These are phyloP conservation scores for Dendrolimus houi DNA, from an alignment of 2,888 invertebrate genomes.

Conservation along the genomic window DNA sequence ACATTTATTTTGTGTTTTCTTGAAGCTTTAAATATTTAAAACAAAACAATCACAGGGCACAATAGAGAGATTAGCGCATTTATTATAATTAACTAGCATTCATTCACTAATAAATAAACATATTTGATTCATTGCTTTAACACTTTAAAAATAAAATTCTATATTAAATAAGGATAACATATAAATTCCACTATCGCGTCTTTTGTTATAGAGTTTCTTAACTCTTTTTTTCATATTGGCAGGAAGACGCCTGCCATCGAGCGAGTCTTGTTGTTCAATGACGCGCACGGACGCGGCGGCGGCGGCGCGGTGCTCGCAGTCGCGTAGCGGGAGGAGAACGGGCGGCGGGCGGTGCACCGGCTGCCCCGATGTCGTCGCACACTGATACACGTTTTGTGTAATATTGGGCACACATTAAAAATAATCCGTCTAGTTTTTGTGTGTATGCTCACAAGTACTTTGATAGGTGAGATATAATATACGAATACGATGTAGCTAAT, in stretches of 20 bases:
- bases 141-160: slow-evolving; percentile 73
- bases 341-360: slow-evolving; percentile 68
- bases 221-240: slow-evolving; percentile 73
- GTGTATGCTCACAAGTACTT: slow-evolving; percentile 54
- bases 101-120: slow-evolving; percentile 74
- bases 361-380: slow-evolving; percentile 71
- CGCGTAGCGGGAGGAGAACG: slow-evolving; percentile 64
- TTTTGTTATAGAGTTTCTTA: slow-evolving; percentile 63
- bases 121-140: slow-evolving; percentile 56
- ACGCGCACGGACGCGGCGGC: slow-evolving; percentile 60
- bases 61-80: slow-evolving; percentile 59
- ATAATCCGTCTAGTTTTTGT: slow-evolving; percentile 65
- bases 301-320: slow-evolving; percentile 64
- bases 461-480: slow-evolving; percentile 32
- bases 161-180: slow-evolving; percentile 64
- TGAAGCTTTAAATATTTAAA: slow-evolving; percentile 51
- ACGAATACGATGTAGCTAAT: slow-evolving; percentile 32
- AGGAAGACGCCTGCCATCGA: slow-evolving; percentile 72
- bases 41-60: slow-evolving; percentile 70
- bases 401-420: slow-evolving; percentile 43
- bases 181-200: slow-evolving; percentile 71
- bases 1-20: slow-evolving; percentile 43
- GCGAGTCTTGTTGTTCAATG: slow-evolving; percentile 75
- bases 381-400: slow-evolving; percentile 36
- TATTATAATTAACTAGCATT: slow-evolving; percentile 68